Evolutionary conservation across 1,140 invertebrate species (phyloP).

Genomic region (Neocloeon triangulifer): DNA sequence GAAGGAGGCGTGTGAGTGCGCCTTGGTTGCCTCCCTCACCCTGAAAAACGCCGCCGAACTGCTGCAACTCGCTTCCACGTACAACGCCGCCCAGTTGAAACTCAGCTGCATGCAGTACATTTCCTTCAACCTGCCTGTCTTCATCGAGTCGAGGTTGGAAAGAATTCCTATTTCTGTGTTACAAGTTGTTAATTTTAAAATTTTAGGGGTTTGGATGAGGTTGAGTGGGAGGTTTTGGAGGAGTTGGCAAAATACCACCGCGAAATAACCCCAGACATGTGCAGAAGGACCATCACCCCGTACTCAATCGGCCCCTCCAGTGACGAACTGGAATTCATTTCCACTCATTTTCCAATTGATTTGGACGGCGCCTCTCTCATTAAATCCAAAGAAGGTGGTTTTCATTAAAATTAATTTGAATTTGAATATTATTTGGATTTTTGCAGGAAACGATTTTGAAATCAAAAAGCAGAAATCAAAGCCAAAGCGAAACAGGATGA

Average conservation of each 20-base stretch:
- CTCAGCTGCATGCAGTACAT: conserved; percentile 44
- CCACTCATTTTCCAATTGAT: too few species aligned
- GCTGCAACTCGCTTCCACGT: conserved; percentile 37
- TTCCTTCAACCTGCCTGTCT: conserved; percentile 34
- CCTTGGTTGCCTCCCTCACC: conserved; percentile 30
- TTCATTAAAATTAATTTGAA: too few species aligned
- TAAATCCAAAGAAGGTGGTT: too few species aligned
- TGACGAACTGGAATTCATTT: conserved; percentile 23
- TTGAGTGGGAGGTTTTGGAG: conserved; percentile 28
- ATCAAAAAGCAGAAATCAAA: too few species aligned
- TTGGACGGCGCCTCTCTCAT: conserved; percentile 12
- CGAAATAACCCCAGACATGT: conserved; percentile 20
- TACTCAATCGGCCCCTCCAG: conserved; percentile 27
- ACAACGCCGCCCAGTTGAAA: conserved; percentile 41
- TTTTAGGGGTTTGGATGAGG: conserved; percentile 25
- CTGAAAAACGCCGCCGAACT: conserved; percentile 44
- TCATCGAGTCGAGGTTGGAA: conserved; percentile 40
- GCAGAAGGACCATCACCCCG: conserved; percentile 32
- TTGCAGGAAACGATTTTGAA: too few species aligned
- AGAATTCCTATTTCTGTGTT: conserved; percentile 4
- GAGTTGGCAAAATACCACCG: conserved; percentile 36
- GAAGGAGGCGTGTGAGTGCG: conserved; percentile 37
- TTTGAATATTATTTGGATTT: too few species aligned
- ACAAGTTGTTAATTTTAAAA: conserved; percentile 1
- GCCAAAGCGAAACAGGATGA: conserved; percentile 6